Percentiles rank a stretch among this genome's conserved stretches.
Evolutionary conservation across 2,113 vertebrate species (phyloP).

Genomic region (Opisthocomus hoazin): DNA sequence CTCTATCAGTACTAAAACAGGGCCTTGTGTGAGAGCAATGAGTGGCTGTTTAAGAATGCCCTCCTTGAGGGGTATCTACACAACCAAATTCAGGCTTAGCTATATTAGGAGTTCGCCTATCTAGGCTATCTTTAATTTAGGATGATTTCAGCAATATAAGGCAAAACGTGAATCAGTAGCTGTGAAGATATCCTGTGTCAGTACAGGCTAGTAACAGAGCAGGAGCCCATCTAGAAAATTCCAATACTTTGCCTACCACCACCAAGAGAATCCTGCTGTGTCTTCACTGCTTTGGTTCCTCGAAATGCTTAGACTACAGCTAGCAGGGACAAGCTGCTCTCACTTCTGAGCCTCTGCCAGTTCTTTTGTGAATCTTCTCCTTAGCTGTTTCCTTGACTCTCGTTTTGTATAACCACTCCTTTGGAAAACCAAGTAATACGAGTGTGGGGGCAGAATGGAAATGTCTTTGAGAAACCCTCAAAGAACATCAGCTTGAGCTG

Average conservation of each 20-base stretch:
- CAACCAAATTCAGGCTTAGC: background rate
- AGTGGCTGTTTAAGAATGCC: background rate
- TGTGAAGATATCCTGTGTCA: background rate
- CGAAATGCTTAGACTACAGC: background rate
- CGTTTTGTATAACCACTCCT: background rate
- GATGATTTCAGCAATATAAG: background rate
- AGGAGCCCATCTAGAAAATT: background rate
- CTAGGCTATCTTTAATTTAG: background rate
- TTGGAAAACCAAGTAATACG: background rate
- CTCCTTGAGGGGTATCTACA: background rate
- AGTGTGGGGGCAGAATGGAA: background rate
- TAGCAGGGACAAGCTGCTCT: background rate
- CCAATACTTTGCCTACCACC: background rate
- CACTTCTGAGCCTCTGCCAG: background rate
- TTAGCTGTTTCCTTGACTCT: background rate
- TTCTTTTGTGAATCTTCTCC: background rate
- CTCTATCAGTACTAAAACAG: background rate
- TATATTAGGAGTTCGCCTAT: background rate
- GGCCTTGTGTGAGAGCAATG: background rate
- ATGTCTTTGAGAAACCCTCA: background rate
- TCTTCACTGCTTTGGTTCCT: background rate
- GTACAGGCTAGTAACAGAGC: background rate
- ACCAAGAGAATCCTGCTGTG: background rate
- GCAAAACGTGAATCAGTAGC: background rate
- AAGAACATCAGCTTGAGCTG: background rate